Percentiles rank a stretch among this genome's conserved stretches.
These are phyloP conservation scores for Chondrosia reniformis DNA, from an alignment of 37 sponge, comb jelly and placozoan species.

Conservation along the genomic window DNA sequence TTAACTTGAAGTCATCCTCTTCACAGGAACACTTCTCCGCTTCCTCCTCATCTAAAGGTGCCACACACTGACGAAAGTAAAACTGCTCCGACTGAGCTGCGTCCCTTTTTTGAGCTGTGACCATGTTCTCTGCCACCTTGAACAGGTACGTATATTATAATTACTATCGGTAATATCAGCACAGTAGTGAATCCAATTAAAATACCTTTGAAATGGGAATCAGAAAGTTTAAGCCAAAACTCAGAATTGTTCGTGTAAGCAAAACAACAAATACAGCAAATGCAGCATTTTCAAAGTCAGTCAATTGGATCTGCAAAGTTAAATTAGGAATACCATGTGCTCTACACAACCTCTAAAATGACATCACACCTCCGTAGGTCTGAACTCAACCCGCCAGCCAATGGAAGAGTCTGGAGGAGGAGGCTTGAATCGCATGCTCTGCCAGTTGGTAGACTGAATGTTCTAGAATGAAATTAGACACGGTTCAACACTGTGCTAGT, in stretches of 20 bases:
- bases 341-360: too few species aligned
- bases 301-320: conserved; percentile 74
- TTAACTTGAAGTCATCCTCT: conserved; percentile 61
- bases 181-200: not conserved
- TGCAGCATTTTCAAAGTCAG: conserved; percentile 98
- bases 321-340: not conserved
- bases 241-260: conserved; percentile 82
- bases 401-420: conserved; percentile 90
- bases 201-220: conserved; percentile 90
- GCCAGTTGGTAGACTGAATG: conserved; percentile 98
- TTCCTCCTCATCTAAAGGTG: conserved; percentile 42
- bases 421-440: conserved; percentile 98
- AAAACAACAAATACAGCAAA: conserved; percentile 85
- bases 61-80: conserved; percentile 77
- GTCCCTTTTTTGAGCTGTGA: conserved; percentile 65
- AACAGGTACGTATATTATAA: too few species aligned
- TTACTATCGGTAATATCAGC: not conserved
- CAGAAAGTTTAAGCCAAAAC: conserved; percentile 87
- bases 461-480: conserved; percentile 46
- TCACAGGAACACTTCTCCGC: conserved; percentile 13
- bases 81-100: conserved; percentile 70
- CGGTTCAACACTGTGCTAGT: not conserved
- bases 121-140: conserved; percentile 85
- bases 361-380: conserved; percentile 83
- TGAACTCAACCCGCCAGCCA: conserved; percentile 99